These are phyloP conservation scores for Candoia aspera DNA, from an alignment of 2,113 vertebrate genomes.

Conservation along the genomic window DNA sequence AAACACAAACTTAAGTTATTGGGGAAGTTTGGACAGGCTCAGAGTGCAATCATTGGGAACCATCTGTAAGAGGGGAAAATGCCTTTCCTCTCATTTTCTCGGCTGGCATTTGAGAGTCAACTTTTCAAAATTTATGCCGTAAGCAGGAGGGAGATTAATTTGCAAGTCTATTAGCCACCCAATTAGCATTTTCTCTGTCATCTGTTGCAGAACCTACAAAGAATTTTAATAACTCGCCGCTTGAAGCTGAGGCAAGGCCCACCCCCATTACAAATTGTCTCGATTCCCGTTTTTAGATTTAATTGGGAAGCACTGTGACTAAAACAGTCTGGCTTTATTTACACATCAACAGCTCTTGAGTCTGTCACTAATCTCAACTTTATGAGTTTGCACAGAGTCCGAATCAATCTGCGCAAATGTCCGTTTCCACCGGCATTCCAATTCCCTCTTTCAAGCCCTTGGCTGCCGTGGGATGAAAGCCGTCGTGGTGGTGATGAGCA, in stretches of 20 bases:
- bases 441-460: no score
- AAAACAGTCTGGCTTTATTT: no score
- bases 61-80: not conserved
- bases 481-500: no score
- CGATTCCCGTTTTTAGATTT: not conserved
- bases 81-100: not conserved
- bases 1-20: no score
- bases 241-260: not conserved
- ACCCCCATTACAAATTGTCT: not conserved
- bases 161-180: not conserved
- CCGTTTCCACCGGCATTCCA: not conserved
- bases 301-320: not conserved
- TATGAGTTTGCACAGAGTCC: not conserved
- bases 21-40: no score
- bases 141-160: not conserved
- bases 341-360: rapidly evolving
- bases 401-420: not conserved
- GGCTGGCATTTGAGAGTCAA: no score
- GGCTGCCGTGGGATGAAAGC: no score
- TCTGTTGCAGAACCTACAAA: not conserved
- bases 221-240: not conserved
- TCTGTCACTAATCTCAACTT: not conserved
- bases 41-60: not conserved
- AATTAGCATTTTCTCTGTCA: not conserved
- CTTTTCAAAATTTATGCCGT: not conserved